Conservation (phyloP, 1,140 invertebrate genomes). For the Linepithema humile region DNA sequence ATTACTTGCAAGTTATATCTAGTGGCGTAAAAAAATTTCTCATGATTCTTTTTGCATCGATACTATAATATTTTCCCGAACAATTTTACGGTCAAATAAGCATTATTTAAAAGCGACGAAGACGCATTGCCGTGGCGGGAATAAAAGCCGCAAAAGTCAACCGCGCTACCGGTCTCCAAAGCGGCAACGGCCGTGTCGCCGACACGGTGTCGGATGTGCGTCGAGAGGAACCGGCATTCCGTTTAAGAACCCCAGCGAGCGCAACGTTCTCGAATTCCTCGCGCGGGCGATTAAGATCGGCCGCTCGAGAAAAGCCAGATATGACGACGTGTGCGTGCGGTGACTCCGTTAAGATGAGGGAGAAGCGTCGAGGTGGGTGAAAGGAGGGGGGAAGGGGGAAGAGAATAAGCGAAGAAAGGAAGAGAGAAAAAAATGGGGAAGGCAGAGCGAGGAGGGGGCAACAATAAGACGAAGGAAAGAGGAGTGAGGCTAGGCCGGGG, state of each 20-base stretch:
- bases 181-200: constrained; percentile 41
- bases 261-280: constrained; percentile 74
- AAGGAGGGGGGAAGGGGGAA: background rate
- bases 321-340: constrained; percentile 61
- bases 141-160: constrained; percentile 34
- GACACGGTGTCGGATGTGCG: constrained; percentile 51
- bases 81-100: background rate
- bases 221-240: constrained; percentile 52
- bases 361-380: background rate
- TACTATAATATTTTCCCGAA: constrained; percentile 1
- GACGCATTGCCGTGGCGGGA: constrained; percentile 21
- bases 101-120: background rate
- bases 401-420: constrained; percentile 25
- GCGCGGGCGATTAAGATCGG: constrained; percentile 74
- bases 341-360: constrained; percentile 59
- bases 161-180: constrained; percentile 61
- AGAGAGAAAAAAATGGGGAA: constrained; percentile 36
- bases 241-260: constrained; percentile 45
- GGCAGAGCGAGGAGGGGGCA: background rate
- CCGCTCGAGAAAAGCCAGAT: constrained; percentile 62
- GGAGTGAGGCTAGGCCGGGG: background rate
- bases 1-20: background rate
- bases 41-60: no score
- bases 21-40: background rate
- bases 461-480: constrained; percentile 32